Percentiles rank a stretch among this genome's conserved stretches.
Conservation (phyloP, 2,888 invertebrate species). For the Gymnosoma rotundatum region DNA sequence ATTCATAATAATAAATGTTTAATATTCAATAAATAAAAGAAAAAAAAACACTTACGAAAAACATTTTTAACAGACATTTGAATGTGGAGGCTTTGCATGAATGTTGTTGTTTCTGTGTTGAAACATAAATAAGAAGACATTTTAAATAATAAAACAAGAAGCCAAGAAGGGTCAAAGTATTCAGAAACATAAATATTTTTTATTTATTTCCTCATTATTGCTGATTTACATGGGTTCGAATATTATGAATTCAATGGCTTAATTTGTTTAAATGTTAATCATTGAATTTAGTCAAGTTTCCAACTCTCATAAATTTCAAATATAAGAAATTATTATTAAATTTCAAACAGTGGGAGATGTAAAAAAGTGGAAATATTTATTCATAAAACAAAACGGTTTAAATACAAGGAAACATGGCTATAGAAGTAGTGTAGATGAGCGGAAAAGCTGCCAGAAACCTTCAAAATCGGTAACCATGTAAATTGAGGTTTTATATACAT, state of each 20-base stretch:
- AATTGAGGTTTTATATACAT: no score
- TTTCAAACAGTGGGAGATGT: no score
- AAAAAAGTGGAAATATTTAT: no score
- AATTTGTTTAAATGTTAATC: background rate
- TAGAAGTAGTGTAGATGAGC: no score
- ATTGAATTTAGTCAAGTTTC: no score
- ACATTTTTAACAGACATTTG: slow-evolving; percentile 6
- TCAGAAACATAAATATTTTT: background rate
- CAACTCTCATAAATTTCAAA: no score
- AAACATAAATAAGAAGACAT: background rate
- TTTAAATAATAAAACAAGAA: slow-evolving; percentile 6
- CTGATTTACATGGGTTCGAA: background rate
- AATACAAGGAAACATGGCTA: no score
- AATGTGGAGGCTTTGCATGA: background rate
- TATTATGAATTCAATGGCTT: background rate
- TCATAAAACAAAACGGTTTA: no score
- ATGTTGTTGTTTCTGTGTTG: background rate
- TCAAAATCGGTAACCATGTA: no score
- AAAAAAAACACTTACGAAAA: background rate
- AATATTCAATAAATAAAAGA: slow-evolving; percentile 1
- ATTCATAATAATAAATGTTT: slow-evolving; percentile 48
- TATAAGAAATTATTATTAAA: no score
- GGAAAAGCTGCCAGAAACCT: no score
- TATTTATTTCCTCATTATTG: background rate
- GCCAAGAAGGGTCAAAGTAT: slow-evolving; percentile 21